These are phyloP conservation scores for Helleia helle DNA, from an alignment of 2,888 invertebrate genomes.

Conservation along the genomic window DNA sequence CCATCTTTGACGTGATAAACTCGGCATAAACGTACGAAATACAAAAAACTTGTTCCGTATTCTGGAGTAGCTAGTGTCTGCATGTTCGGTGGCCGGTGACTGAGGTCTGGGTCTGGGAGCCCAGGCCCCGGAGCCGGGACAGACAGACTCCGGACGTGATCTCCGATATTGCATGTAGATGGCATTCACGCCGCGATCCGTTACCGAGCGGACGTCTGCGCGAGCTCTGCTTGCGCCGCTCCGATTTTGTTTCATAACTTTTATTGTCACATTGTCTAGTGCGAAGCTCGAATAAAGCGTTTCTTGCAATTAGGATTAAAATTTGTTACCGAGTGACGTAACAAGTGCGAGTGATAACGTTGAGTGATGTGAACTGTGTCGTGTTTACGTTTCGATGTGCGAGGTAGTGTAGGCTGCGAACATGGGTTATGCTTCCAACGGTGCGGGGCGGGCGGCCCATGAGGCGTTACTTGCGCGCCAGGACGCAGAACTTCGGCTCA, in stretches of 20 bases:
- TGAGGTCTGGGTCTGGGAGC: slow-evolving; percentile 29
- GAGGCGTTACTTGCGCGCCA: slow-evolving; percentile 92
- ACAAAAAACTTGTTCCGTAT: slow-evolving; percentile 26
- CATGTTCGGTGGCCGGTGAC: slow-evolving; percentile 28
- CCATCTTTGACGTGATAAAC: slow-evolving; percentile 22
- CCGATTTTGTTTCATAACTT: slow-evolving; percentile 29
- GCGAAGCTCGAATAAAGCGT: background rate
- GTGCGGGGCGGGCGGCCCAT: slow-evolving; percentile 91
- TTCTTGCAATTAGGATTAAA: background rate
- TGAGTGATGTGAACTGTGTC: slow-evolving; percentile 61
- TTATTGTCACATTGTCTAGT: background rate
- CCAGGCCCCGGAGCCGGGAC: too few relatives aligned
- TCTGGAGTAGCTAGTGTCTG: slow-evolving; percentile 24
- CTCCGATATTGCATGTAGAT: slow-evolving; percentile 38
- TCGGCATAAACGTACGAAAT: slow-evolving; percentile 18
- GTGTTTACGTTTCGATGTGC: slow-evolving; percentile 62
- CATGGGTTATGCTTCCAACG: slow-evolving; percentile 90
- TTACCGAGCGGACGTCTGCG: slow-evolving; percentile 41
- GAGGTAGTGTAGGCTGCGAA: slow-evolving; percentile 38
- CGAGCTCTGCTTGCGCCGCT: slow-evolving; percentile 28
- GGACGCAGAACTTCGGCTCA: slow-evolving; percentile 92
- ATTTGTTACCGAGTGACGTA: slow-evolving; percentile 35
- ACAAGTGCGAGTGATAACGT: slow-evolving; percentile 53
- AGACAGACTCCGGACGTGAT: slow-evolving; percentile 19
- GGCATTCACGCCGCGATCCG: slow-evolving; percentile 57